Evolutionary conservation across 1,140 invertebrate species (phyloP).

Genomic region (Diorhabda sublineata): DNA sequence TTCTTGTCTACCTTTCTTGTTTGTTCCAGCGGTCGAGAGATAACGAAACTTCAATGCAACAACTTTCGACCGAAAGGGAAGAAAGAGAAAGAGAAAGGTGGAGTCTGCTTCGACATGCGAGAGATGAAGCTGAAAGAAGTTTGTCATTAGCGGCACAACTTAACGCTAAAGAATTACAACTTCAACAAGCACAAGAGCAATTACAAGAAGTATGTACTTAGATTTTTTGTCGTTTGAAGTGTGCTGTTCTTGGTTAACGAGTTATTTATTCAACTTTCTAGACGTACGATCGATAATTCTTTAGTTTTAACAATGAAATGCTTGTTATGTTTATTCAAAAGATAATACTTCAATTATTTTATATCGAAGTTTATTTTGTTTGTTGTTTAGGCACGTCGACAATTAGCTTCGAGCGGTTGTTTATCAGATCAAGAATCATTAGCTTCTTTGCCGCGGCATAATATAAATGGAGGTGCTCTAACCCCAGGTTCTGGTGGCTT

Average conservation of each 20-base stretch:
- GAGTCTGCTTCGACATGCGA: constrained; percentile 78
- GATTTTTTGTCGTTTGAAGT: background rate
- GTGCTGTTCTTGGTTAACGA: background rate
- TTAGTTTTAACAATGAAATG: too few species aligned
- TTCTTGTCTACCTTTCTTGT: constrained; percentile 26
- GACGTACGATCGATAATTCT: too few species aligned
- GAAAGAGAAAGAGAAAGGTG: constrained; percentile 84
- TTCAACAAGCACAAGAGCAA: constrained; percentile 78
- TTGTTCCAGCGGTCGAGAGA: constrained; percentile 67
- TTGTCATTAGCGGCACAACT: constrained; percentile 80
- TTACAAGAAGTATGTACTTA: constrained; percentile 63
- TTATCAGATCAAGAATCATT: constrained; percentile 69
- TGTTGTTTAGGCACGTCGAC: constrained; percentile 58
- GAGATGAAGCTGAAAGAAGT: constrained; percentile 84
- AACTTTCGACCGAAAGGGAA: constrained; percentile 71
- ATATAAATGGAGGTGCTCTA: constrained; percentile 60
- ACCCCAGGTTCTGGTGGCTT: constrained; percentile 58
- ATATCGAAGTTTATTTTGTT: background rate
- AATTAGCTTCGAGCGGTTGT: constrained; percentile 66
- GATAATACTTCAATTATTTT: background rate
- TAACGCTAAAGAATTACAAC: constrained; percentile 77
- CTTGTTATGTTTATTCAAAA: too few species aligned
- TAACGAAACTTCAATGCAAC: constrained; percentile 66
- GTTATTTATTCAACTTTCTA: too few species aligned
- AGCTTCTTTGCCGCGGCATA: constrained; percentile 57